Conservation (phyloP, 2,113 vertebrate genomes). For the Peromyscus leucopus region DNA sequence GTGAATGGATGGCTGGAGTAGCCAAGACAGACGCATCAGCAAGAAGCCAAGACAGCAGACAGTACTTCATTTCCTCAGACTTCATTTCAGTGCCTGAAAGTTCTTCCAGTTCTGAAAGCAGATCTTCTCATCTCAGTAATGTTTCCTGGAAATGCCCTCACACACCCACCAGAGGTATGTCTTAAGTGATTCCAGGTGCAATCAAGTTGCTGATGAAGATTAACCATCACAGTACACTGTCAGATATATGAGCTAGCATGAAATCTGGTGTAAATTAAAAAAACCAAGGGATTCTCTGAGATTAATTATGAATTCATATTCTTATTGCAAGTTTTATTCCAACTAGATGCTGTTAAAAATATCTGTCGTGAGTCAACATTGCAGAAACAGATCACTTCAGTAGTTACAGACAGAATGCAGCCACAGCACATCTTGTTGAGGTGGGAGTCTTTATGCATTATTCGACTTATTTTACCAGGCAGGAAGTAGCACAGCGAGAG, state of each 20-base stretch:
- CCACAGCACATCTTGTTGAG: constrained; percentile 59
- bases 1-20: not conserved
- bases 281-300: constrained; percentile 8
- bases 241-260: not conserved
- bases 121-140: too few species aligned
- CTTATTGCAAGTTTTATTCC: constrained; percentile 44
- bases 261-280: constrained; percentile 46
- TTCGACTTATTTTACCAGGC: constrained; percentile 71
- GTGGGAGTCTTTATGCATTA: constrained; percentile 70
- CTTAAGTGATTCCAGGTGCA: not conserved
- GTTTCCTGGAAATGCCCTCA: not conserved
- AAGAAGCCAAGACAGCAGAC: not conserved
- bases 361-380: constrained; percentile 39
- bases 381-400: constrained; percentile 39
- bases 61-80: not conserved
- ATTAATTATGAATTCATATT: not conserved
- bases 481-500: constrained; percentile 72
- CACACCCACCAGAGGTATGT: too few species aligned
- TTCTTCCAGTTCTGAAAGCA: not conserved
- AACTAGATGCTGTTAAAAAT: constrained; percentile 55
- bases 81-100: not conserved
- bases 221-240: not conserved
- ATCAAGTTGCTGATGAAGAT: not conserved
- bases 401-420: constrained; percentile 13
- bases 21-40: not conserved